Evolutionary conservation across 2,797 vertebrate species (phyloP).

Genomic region (Darevskia nairensis): DNA sequence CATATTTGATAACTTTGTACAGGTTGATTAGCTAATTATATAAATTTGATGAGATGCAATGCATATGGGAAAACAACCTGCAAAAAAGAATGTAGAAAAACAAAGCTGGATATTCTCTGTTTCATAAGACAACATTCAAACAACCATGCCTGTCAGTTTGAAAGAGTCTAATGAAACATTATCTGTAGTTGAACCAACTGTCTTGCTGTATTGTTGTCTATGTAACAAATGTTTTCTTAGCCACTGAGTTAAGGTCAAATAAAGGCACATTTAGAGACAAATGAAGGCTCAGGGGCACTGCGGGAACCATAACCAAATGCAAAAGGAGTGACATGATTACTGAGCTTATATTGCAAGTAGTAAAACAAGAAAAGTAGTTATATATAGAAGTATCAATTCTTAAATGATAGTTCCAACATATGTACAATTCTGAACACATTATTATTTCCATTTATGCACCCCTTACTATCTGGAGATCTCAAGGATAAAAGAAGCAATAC

Average conservation of each 20-base stretch:
- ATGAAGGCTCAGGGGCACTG: slow-evolving; percentile 19
- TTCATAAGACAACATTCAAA: slow-evolving; percentile 46
- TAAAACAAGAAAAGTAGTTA: slow-evolving; percentile 11
- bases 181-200: slow-evolving; percentile 61
- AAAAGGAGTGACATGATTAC: not conserved
- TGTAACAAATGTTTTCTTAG: slow-evolving; percentile 66
- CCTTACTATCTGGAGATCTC: no score
- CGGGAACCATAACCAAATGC: slow-evolving; percentile 20
- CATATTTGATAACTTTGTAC: slow-evolving; percentile 36
- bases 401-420: slow-evolving; percentile 28
- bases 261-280: slow-evolving; percentile 50
- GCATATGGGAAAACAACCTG: slow-evolving; percentile 3
- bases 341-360: not conserved
- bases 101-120: slow-evolving; percentile 49
- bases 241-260: slow-evolving; percentile 43
- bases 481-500: no score
- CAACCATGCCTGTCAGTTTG: slow-evolving; percentile 52
- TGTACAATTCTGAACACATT: not conserved
- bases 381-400: slow-evolving; percentile 35
- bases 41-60: slow-evolving; percentile 6
- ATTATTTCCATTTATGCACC: not conserved
- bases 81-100: slow-evolving; percentile 54
- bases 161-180: slow-evolving; percentile 71
- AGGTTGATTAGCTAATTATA: slow-evolving; percentile 53
- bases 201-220: slow-evolving; percentile 54